A percentile compares a stretch with the other conserved stretches of the same genome.
Conservation (phyloP, 1,140 invertebrate species). For the Drosophila littoralis region DNA sequence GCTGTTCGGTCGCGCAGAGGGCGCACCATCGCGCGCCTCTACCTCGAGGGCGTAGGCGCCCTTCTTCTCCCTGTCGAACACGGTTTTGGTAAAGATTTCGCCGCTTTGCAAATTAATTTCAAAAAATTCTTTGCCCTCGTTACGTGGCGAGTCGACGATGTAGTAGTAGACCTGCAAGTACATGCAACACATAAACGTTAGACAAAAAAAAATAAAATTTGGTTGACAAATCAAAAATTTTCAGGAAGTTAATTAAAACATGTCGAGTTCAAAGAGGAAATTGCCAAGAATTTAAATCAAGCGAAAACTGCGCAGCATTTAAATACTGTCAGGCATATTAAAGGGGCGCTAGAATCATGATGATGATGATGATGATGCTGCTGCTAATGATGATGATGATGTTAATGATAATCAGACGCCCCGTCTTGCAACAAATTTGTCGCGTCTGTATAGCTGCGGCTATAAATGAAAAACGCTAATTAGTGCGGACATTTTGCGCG, state of each 20-base stretch:
- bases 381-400: neutral
- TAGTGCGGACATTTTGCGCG: slow-evolving; percentile 73
- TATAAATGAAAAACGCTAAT: slow-evolving; percentile 73
- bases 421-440: slow-evolving; percentile 3
- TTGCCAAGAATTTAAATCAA: slow-evolving; percentile 46
- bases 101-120: slow-evolving; percentile 97
- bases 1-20: slow-evolving; percentile 95
- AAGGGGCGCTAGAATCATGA: neutral
- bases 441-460: slow-evolving; percentile 20
- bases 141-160: slow-evolving; percentile 94
- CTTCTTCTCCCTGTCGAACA: slow-evolving; percentile 97
- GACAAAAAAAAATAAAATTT: slow-evolving; percentile 24
- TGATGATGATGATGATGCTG: neutral
- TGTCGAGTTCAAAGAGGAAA: slow-evolving; percentile 43
- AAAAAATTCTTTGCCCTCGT: slow-evolving; percentile 97
- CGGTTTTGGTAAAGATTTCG: slow-evolving; percentile 96
- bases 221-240: slow-evolving; percentile 21
- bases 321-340: neutral
- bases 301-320: neutral
- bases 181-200: slow-evolving; percentile 12
- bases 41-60: slow-evolving; percentile 97
- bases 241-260: slow-evolving; percentile 51
- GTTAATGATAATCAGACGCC: slow-evolving; percentile 69
- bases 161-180: slow-evolving; percentile 92
- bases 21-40: slow-evolving; percentile 95